Percentiles rank a stretch among this genome's conserved stretches.
Evolutionary conservation across 2,113 vertebrate genomes (phyloP).

Genomic region (Hystrix brachyura): DNA sequence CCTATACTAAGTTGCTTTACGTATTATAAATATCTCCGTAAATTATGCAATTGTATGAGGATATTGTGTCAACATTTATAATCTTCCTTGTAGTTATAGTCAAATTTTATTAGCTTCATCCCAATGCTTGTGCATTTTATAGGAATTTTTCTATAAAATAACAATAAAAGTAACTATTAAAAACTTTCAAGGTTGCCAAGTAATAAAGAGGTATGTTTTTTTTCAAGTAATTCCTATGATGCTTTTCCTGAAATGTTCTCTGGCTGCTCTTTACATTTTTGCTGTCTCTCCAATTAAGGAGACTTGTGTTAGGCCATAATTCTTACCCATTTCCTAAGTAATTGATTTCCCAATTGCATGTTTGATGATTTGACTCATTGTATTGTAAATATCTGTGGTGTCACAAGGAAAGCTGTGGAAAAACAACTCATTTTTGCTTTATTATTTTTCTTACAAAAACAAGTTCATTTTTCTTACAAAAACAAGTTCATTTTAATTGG

Average conservation of each 20-base stretch:
- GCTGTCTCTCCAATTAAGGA: constrained; percentile 55
- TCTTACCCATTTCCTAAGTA: constrained; percentile 65
- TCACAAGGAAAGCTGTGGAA: constrained; percentile 57
- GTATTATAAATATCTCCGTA: constrained; percentile 53
- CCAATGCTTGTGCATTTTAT: constrained; percentile 35
- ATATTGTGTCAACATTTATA: constrained; percentile 45
- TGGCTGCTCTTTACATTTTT: constrained; percentile 59
- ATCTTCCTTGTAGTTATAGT: constrained; percentile 52
- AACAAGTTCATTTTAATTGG: constrained; percentile 55
- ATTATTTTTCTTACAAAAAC: constrained; percentile 70
- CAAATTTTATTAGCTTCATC: constrained; percentile 57
- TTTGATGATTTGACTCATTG: constrained; percentile 64
- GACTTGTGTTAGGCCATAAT: constrained; percentile 51
- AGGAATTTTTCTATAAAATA: constrained; percentile 50
- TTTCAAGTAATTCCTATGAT: constrained; percentile 36
- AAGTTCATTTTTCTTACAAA: constrained; percentile 65
- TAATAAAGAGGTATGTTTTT: constrained; percentile 40
- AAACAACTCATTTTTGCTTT: constrained; percentile 64
- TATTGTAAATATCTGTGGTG: constrained; percentile 50
- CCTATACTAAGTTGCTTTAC: constrained; percentile 65
- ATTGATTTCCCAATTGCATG: constrained; percentile 72
- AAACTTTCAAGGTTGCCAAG: constrained; percentile 55
- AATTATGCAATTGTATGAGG: constrained; percentile 45
- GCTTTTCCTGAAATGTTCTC: constrained; percentile 58
- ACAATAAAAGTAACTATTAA: constrained; percentile 26